Base-by-base conservation (phyloP, 1,140 invertebrate species). In the Littorina saxatilis region DNA sequence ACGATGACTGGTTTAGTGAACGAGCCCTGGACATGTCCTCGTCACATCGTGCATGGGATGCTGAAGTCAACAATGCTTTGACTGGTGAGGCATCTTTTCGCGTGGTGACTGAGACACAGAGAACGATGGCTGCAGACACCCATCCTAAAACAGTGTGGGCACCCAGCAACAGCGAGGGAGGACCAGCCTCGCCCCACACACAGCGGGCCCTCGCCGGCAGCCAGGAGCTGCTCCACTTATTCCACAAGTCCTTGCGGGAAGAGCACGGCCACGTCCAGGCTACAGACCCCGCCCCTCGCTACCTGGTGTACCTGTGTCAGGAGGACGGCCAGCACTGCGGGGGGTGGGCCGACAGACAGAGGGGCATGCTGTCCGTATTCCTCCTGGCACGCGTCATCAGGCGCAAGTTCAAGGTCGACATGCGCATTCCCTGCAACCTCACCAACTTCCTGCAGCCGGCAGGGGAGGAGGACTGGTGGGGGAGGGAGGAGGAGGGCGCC, bases 331-430 rank as follows among this genome's bases (percentile, higher is more conserved):
- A 39, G 20, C 47, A 32, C 29, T 88, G 87, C 80, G 87, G 84
- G 2, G 87, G 87, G 0, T 86, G 83, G 84, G 87, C 83, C 17
- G 86, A 88, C 75, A 78, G 87, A 77, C 86, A 86, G 43, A 40
- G 81, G 32, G 86, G 84, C 7, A 83, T 87, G 32, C 80, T 86
- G 2, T 84, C 86, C 43, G 58, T 77, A 0, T 88, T 84, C 74
- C 47, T 87, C 17, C 70, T 87, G 39, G 82, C 87, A 23, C 29
- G 79, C 9, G 39, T 85, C 0, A 83, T 82, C 0, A 77, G 80
- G 11, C 75, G 87, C 43, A 55, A 63, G 27, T 85, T 87, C 73
- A 78, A 79, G 15, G 80, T 88, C 17, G 70, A 82, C 37, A 87
- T 87, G 82, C 78, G 73, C 35, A 85, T 76, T 50, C 87, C 86